Base-by-base conservation (phyloP, 2,888 invertebrate genomes). In the Omphaloscelis lunosa region DNA sequence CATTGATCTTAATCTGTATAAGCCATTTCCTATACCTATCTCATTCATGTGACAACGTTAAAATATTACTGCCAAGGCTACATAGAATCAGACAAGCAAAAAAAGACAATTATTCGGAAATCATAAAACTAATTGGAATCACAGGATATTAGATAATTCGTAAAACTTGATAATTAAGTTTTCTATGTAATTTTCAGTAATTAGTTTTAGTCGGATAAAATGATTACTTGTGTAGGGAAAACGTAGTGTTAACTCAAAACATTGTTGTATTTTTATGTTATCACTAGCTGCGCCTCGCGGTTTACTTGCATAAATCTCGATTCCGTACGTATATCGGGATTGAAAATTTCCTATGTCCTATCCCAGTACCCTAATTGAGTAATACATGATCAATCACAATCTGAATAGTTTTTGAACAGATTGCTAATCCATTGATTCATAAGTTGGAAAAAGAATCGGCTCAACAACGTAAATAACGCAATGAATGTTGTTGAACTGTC, bases 11-110 rank as follows among this genome's bases (percentile, higher is more conserved):
- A 56, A 83, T 51, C 20, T 23, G 2, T 23, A 51, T 86, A 72
- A 85, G 81, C 74, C 82, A 90, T 83, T 95, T 94, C 94, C 95
- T 94, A 91, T 88, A 66, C 83, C 85, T 86, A 59, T 93, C 92
- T 91, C 91, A 80, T 77, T 94, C 90, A 53, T 77, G 87, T 67
- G 86, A 80, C 83, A 87, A 81, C 82, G 75, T 80, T 80, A 86
- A 79, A 80, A 80, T 77, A 77, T 75, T 75, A 78, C 73, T 70
- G 51, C 78, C 88, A 90, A 91, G 91, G 92, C 45, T 75, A 39
- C 1, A 56, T 23, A 69, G 39, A 70, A 80, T 39, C 77, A 77
- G 72, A 79, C 85, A 69, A 72, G 72, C 80, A 86, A 88, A 87
- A 87, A 88, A n/a, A n/a, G n/a, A n/a, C n/a, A n/a, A n/a, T n/a